phyloP scores from a whole-genome alignment of 2,797 vertebrate genomes.

The Chaenodraco wilsoni region DNA sequence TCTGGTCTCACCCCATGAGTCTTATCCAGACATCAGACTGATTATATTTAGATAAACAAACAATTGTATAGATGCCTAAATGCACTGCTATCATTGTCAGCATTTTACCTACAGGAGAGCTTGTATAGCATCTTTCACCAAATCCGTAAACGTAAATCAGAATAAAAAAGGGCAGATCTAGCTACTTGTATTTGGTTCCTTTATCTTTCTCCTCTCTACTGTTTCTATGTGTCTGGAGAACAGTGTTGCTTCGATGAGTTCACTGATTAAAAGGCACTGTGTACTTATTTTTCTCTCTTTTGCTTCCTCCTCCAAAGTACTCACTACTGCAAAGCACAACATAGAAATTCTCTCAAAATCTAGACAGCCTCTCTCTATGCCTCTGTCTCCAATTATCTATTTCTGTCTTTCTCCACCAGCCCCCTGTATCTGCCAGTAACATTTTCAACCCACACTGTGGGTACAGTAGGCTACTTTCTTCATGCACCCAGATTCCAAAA shows the following conservation, averaged over 20 bases:
- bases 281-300: conserved; percentile 48
- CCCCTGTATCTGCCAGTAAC: conserved; percentile 68
- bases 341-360: conserved; percentile 64
- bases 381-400: conserved; percentile 76
- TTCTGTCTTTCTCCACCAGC: conserved; percentile 70
- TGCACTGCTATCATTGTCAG: conserved; percentile 4
- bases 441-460: conserved; percentile 75
- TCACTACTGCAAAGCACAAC: conserved; percentile 54
- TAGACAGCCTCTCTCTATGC: conserved; percentile 52
- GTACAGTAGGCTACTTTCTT: conserved; percentile 55
- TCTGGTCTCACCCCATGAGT: background rate
- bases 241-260: conserved; percentile 57
- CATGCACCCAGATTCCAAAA: conserved; percentile 52
- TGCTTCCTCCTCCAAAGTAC: conserved; percentile 59
- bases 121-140: conserved; percentile 16
- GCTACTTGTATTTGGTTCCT: conserved; percentile 19
- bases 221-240: conserved; percentile 44
- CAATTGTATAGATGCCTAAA: background rate
- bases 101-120: conserved; percentile 30
- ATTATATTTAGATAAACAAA: conserved; percentile 20
- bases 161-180: conserved; percentile 23
- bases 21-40: conserved; percentile 4
- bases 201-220: conserved; percentile 28
- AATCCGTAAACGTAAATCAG: conserved; percentile 34
- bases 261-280: conserved; percentile 63